Percentiles rank a stretch among this genome's conserved stretches.
Conservation (phyloP, 2,113 vertebrate species). For the Cinclus mexicanus region DNA sequence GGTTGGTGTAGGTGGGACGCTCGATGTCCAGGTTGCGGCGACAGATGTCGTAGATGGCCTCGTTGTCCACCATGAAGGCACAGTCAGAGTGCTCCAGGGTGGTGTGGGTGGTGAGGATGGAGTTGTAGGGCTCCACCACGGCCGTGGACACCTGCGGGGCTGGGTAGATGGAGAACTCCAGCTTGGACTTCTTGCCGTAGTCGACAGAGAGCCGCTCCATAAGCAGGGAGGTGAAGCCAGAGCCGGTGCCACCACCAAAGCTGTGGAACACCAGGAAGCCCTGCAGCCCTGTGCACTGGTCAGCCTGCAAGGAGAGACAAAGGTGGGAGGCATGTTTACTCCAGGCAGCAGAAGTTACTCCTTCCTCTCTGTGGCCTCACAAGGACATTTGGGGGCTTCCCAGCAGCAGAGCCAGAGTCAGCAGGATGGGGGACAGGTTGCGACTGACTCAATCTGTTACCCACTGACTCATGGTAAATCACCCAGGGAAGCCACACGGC, state of each 20-base stretch:
- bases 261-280: slow-evolving; percentile 80
- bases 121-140: slow-evolving; percentile 88
- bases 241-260: slow-evolving; percentile 83
- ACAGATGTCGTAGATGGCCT: slow-evolving; percentile 81
- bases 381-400: neutral
- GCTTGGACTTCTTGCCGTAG: slow-evolving; percentile 77
- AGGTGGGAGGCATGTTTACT: neutral
- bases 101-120: slow-evolving; percentile 86
- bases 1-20: slow-evolving; percentile 78
- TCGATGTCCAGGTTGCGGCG: slow-evolving; percentile 79
- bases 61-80: slow-evolving; percentile 82
- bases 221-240: slow-evolving; percentile 80
- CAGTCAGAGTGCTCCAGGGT: slow-evolving; percentile 84
- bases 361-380: neutral
- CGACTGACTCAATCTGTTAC: neutral
- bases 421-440: too few species aligned
- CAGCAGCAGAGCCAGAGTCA: neutral
- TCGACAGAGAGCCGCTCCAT: slow-evolving; percentile 80
- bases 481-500: neutral
- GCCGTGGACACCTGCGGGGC: slow-evolving; percentile 66
- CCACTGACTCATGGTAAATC: neutral
- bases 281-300: neutral
- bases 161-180: slow-evolving; percentile 74
- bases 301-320: too few species aligned
- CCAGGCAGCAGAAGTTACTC: neutral